Evolutionary conservation across 2,888 invertebrate genomes (phyloP), one percentile per base, ranked within the genome.

Genomic region (Nasonovia ribisnigri): DNA sequence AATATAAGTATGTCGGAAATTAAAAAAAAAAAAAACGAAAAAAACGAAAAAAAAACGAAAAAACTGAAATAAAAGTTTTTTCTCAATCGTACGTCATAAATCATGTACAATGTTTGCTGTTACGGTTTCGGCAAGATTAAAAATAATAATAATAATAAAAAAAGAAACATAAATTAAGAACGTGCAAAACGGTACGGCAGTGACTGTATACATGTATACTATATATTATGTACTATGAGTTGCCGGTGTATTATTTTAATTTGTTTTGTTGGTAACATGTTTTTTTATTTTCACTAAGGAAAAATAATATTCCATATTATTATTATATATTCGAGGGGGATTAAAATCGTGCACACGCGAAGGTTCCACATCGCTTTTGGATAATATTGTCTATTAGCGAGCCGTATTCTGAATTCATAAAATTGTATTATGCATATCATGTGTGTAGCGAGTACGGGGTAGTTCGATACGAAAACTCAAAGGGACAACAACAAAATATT

Each of bases 91-190:
- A 51, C 51, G 29, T 51, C 51, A 42, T 90, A 90, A 90, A 84
- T 90, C 51, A 77, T 84, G 46, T 36, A 42, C 42, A 29, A 36
- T 67, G 67, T 90, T 67, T 46, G 4, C 46, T n/a, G 51, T 91
- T 20, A 29, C 20, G 90, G 84, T 51, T 84, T 51, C 77, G 29
- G 77, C 77, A 90, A 90, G 84, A 91, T 91, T 51, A 91, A 91
- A 84, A 90, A 54, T 84, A 91, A 84, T 43, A 77, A 43, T 46
- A 89, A 89, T 11, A 60, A 24, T 8, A 77, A 84, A 42, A 77
- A 77, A 36, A 20, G 24, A 24, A 48, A 84, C 51, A 67, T 91
- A 91, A 91, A 84, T 91, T 91, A 54, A 91, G 84, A 91, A 91
- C 42, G 36, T 29, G 84, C 1, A 91, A 54, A 26, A 43, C 36